Evolutionary conservation across 1,140 invertebrate species (phyloP).

Genomic region (Drosophila seguyi): DNA sequence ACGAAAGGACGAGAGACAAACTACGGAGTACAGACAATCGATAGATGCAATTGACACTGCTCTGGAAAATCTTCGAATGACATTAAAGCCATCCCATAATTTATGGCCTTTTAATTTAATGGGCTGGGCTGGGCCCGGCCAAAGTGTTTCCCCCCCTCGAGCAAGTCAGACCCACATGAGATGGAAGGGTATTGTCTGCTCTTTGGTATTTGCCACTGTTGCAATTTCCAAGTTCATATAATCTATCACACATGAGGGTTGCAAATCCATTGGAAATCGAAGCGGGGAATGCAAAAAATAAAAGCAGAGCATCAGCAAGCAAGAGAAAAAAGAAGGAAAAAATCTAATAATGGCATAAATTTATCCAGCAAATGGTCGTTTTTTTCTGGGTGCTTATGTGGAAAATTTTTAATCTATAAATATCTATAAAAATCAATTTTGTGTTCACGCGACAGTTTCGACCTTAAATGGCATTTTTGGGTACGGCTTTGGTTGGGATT

Average conservation of each 20-base stretch:
- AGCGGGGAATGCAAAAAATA: constrained; percentile 28
- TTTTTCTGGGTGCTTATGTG: constrained; percentile 74
- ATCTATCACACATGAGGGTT: constrained; percentile 77
- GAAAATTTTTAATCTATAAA: constrained; percentile 83
- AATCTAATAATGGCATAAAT: constrained; percentile 65
- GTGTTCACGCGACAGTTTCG: constrained; percentile 77
- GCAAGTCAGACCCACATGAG: constrained; percentile 60
- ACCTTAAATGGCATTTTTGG: constrained; percentile 62
- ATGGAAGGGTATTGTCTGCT: constrained; percentile 47
- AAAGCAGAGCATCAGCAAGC: constrained; percentile 20
- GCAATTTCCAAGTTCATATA: constrained; percentile 78
- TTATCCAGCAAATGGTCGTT: constrained; percentile 66
- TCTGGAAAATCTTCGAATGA: constrained; percentile 69
- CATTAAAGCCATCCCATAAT: constrained; percentile 75
- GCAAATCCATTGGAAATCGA: constrained; percentile 44
- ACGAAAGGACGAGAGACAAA: not conserved
- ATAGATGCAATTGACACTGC: constrained; percentile 75
- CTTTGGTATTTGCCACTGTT: constrained; percentile 61
- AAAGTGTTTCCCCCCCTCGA: constrained; percentile 62
- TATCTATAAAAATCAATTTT: constrained; percentile 84
- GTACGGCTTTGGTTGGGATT: constrained; percentile 55
- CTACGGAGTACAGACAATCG: constrained; percentile 43
- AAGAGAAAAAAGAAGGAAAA: constrained; percentile 13
- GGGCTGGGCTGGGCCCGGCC: constrained; percentile 62
- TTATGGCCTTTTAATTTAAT: constrained; percentile 85